phyloP scores from a whole-genome alignment of 2,888 invertebrate species.

The Neuroscelio doddi region DNA sequence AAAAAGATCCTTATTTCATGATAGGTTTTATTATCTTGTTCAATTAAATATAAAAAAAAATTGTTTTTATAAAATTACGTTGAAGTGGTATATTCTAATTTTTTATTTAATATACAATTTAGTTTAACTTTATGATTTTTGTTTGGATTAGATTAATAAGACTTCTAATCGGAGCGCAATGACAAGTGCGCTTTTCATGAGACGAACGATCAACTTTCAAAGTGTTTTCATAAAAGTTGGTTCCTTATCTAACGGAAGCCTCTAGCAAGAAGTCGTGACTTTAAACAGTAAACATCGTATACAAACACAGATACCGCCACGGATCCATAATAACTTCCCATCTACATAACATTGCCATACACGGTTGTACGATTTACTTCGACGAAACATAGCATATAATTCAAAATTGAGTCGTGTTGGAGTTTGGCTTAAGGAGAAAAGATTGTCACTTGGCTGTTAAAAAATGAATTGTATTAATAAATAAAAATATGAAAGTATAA shows the following conservation, averaged over 20 bases:
- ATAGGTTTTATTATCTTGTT: no score
- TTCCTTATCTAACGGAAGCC: slow-evolving; percentile 29
- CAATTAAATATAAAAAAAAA: no score
- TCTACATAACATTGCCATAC: slow-evolving; percentile 12
- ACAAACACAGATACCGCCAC: slow-evolving; percentile 2
- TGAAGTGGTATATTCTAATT: no score
- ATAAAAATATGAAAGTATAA: no score
- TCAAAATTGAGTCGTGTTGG: slow-evolving; percentile 31
- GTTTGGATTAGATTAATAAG: not conserved
- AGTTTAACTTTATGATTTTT: no score
- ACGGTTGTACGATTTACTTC: slow-evolving; percentile 13
- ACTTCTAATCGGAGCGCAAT: not conserved
- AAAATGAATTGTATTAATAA: no score
- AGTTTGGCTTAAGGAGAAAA: no score
- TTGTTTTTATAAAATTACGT: no score
- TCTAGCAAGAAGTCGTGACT: no score
- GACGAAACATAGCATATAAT: slow-evolving; percentile 8
- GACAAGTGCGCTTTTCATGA: not conserved
- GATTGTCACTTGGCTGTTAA: no score
- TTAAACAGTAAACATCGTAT: slow-evolving; percentile 21
- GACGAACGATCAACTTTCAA: slow-evolving; percentile 6
- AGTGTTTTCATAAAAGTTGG: slow-evolving; percentile 22
- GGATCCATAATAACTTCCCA: slow-evolving; percentile 26
- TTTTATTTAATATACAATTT: no score
- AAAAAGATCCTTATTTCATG: no score